Percentiles rank a stretch among this genome's conserved stretches.
These are phyloP conservation scores for Hermodice carunculata DNA, from an alignment of 2,888 invertebrate species.

Conservation along the genomic window DNA sequence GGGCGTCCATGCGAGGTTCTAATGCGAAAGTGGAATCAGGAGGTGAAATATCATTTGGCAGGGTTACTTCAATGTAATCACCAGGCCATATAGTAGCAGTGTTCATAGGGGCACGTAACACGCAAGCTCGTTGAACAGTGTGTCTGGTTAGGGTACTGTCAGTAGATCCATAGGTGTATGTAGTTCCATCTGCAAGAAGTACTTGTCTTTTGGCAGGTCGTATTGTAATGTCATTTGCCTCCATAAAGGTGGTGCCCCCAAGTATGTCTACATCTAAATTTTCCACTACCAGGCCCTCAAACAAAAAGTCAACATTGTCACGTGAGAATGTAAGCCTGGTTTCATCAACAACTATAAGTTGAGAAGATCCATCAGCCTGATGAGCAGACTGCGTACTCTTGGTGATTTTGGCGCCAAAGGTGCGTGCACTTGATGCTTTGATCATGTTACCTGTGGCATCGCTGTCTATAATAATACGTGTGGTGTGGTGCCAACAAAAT, in stretches of 20 bases:
- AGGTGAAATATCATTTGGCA: neutral
- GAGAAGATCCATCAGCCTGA: neutral
- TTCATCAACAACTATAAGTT: neutral
- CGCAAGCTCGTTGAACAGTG: neutral
- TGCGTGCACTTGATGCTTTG: neutral
- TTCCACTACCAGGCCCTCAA: neutral
- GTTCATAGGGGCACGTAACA: neutral
- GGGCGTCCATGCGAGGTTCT: neutral
- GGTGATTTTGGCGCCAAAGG: neutral
- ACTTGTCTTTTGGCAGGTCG: neutral
- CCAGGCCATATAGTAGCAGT: neutral
- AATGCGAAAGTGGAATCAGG: neutral
- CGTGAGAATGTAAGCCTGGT: neutral
- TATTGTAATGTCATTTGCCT: neutral
- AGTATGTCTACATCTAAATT: neutral
- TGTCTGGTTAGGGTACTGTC: neutral
- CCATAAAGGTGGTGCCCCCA: neutral
- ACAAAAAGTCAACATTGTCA: neutral
- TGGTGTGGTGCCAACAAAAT: neutral
- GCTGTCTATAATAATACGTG: neutral
- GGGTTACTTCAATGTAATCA: neutral
- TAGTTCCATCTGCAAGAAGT: neutral
- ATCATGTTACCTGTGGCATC: neutral
- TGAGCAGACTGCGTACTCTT: neutral
- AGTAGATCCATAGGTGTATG: neutral